Conservation (phyloP, 2,113 vertebrate species). For the Alligator mississippiensis region DNA sequence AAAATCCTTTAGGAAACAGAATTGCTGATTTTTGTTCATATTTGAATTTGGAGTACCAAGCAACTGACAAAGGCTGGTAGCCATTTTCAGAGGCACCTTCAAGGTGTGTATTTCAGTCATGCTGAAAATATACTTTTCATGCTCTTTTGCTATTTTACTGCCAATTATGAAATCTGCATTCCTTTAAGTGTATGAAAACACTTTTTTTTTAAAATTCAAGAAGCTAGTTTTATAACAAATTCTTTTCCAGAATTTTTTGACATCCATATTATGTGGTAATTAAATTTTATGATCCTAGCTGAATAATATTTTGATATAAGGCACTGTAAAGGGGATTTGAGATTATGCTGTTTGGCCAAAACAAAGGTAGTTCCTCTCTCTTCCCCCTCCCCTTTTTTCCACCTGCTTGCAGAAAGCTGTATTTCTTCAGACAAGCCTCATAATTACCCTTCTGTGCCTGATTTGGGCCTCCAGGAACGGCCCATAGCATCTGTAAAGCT, state of each 20-base stretch:
- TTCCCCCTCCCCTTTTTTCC: neutral
- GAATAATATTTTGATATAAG: neutral
- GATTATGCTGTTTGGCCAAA: slow-evolving; percentile 5
- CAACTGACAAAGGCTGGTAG: neutral
- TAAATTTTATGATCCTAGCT: slow-evolving; percentile 13
- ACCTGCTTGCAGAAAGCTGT: slow-evolving; percentile 56
- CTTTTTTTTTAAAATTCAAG: neutral
- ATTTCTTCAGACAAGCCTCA: slow-evolving; percentile 10
- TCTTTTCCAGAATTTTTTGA: neutral
- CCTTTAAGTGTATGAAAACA: neutral
- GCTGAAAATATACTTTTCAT: neutral
- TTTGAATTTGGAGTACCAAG: neutral
- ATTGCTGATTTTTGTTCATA: neutral
- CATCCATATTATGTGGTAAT: neutral
- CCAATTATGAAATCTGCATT: neutral
- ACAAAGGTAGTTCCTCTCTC: slow-evolving; percentile 1
- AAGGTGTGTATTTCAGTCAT: neutral
- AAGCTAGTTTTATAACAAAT: neutral
- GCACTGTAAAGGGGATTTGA: neutral
- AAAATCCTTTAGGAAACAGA: neutral
- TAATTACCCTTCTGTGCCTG: slow-evolving; percentile 69
- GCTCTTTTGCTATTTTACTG: neutral
- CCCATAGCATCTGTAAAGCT: slow-evolving; percentile 76
- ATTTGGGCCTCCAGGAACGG: slow-evolving; percentile 67
- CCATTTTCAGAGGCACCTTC: accelerated